A percentile compares a stretch with the other conserved stretches of the same genome.
phyloP scores from a whole-genome alignment of 2,797 vertebrate genomes.

The Lagorchestes hirsutus region DNA sequence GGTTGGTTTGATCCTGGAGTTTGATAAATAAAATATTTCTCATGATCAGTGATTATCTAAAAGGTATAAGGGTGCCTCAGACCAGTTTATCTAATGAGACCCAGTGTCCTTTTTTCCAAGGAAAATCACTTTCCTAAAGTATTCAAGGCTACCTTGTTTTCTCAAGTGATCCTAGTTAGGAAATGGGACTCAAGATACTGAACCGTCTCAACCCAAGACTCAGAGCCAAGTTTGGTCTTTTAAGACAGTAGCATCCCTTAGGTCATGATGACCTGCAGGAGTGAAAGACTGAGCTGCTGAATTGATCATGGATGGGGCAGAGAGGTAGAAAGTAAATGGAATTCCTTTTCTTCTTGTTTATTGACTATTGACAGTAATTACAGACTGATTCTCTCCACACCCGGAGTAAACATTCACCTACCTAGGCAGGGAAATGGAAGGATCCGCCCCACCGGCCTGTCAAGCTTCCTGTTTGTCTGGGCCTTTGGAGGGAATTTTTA shows the following conservation, averaged over 20 bases:
- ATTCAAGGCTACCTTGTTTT: background rate
- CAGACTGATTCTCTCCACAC: background rate
- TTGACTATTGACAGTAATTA: background rate
- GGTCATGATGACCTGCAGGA: background rate
- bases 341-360: background rate
- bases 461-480: background rate
- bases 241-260: background rate
- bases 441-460: background rate
- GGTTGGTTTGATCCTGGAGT: background rate
- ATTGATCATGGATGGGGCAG: background rate
- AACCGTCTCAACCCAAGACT: background rate
- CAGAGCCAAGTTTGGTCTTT: background rate
- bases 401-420: background rate
- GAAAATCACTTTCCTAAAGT: background rate
- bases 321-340: background rate
- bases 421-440: background rate
- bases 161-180: background rate
- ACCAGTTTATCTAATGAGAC: background rate
- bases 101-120: background rate
- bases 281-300: background rate
- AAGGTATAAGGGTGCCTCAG: background rate
- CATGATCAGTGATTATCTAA: background rate
- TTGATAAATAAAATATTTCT: background rate
- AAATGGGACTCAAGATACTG: background rate
- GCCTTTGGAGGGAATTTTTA: background rate